Percentiles rank a stretch among this genome's conserved stretches.
phyloP scores from a whole-genome alignment of 2,113 vertebrate genomes.

The Anhinga anhinga region DNA sequence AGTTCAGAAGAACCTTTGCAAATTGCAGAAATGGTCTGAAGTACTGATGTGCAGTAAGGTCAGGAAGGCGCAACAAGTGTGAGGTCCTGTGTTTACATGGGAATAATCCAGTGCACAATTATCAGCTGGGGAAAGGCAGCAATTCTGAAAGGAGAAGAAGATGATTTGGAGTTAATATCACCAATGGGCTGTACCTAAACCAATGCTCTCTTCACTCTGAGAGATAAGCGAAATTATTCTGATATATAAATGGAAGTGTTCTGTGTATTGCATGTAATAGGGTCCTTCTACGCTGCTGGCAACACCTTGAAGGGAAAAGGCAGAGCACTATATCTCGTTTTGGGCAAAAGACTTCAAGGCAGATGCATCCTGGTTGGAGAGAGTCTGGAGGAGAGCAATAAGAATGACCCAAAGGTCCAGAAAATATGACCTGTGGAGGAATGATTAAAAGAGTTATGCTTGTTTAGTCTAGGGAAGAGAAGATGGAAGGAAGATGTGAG shows the following conservation, averaged over 20 bases:
- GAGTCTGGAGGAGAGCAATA: background rate
- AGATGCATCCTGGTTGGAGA: background rate
- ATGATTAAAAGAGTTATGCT: background rate
- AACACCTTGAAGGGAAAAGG: background rate
- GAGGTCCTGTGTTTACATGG: background rate
- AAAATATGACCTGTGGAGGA: background rate
- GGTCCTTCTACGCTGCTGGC: background rate
- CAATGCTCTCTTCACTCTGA: rapidly evolving
- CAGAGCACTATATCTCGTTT: background rate
- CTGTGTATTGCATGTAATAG: background rate
- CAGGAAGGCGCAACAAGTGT: background rate
- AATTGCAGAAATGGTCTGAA: background rate
- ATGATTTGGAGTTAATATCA: background rate
- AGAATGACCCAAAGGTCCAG: background rate
- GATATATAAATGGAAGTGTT: background rate
- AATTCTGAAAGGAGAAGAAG: background rate
- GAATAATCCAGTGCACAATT: background rate
- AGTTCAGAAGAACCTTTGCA: background rate
- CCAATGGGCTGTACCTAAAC: background rate
- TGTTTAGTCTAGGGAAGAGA: background rate
- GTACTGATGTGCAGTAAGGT: background rate
- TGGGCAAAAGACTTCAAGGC: background rate
- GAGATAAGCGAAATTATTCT: background rate
- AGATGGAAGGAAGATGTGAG: background rate
- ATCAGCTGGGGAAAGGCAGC: background rate